Evolutionary conservation across 2,888 invertebrate species (phyloP), one percentile per base, ranked within the genome.

Genomic region (Seira sanloemensis): DNA sequence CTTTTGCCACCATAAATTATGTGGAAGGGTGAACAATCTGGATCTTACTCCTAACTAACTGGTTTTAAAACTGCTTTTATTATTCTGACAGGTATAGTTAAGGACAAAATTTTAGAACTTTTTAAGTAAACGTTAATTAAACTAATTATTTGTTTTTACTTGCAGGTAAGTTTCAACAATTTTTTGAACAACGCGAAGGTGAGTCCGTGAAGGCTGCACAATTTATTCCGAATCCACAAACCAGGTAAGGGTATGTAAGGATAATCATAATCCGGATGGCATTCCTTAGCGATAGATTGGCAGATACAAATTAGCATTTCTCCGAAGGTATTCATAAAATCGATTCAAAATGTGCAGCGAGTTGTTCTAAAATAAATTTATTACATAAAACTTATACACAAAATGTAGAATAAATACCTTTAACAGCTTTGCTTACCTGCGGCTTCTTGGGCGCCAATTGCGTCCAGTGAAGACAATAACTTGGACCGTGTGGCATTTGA

Each of bases 131-230:
- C 37, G 4, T 7, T 37, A 37, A 37, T 37, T 37, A 37, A 7
- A 37, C 12, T 37, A 37, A 37, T 37, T 67, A 62, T 78, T 65
- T 78, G 65, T 78, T 66, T 4, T 79, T 26, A 62, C 19, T 78
- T 78, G 37, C 73, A 79, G 78, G 78, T 79, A 79, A 79, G 78
- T n/a, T 79, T 67, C 78, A 72, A 72, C 66, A 25, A 69, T 7
- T 58, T 21, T 18, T n/a, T 2, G 50, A 1, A 68, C 1, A 77
- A 2, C 21, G 27, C 24, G 46, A 25, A 23, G 23, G 21, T 21
- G 25, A 65, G 72, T 78, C 78, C 72, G 67, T 79, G 78, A 79
- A 72, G 78, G 65, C 69, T 37, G 12, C 37, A 37, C 37, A 37
- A 37, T 37, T 7, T 37, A 7, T 37, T 37, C 4, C 37, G 12